Conservation (phyloP, 2,888 invertebrate genomes). For the Steinernema carpocapsae region DNA sequence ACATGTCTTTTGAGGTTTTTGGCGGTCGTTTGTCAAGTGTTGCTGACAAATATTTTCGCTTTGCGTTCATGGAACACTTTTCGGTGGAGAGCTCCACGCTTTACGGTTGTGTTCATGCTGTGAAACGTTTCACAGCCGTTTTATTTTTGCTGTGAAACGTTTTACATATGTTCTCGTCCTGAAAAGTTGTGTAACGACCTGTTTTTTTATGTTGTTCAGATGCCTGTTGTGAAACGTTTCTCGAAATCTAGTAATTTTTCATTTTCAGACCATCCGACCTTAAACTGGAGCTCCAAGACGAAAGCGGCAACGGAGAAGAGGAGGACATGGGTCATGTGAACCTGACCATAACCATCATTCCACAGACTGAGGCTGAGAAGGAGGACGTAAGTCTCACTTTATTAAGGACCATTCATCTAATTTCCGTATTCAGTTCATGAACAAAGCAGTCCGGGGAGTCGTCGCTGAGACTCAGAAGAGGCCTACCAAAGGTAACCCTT, state of each 20-base stretch:
- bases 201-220: no score
- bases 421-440: conserved; percentile 50
- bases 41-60: no score
- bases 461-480: conserved; percentile 50
- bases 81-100: no score
- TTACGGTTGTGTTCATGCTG: neutral
- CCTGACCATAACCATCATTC: conserved; percentile 84
- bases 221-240: no score
- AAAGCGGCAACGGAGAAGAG: conserved; percentile 76
- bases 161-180: no score
- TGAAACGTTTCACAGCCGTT: neutral
- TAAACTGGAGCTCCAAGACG: conserved; percentile 78
- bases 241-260: neutral
- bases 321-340: conserved; percentile 81
- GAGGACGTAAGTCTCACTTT: conserved; percentile 44
- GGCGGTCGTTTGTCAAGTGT: no score
- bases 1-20: no score
- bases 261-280: conserved; percentile 76
- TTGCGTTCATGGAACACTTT: no score
- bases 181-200: no score
- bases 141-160: no score
- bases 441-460: conserved; percentile 52
- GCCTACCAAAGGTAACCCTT: conserved; percentile 43
- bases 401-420: neutral
- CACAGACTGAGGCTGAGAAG: conserved; percentile 85